These are phyloP conservation scores for Spisula subtruncata DNA, from an alignment of 2,888 invertebrate species.

Conservation along the genomic window DNA sequence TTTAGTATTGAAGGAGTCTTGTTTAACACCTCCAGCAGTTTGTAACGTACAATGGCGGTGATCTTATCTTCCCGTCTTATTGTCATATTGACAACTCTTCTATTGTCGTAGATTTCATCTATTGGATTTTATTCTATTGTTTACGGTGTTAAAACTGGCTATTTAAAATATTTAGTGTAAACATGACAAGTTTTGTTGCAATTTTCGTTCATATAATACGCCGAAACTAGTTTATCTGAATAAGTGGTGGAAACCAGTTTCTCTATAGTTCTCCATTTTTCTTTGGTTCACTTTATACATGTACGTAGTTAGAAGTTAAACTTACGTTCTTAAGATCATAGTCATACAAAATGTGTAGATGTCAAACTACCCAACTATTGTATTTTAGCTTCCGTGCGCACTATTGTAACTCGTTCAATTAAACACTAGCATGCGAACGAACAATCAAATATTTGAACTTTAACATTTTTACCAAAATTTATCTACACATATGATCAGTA, in stretches of 20 bases:
- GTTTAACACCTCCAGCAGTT: not conserved
- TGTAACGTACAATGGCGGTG: not conserved
- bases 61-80: not conserved
- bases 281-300: not conserved
- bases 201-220: not conserved
- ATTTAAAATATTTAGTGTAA: conserved; percentile 11
- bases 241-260: not conserved
- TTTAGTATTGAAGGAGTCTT: not conserved
- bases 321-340: not conserved
- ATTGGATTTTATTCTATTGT: conserved; percentile 6
- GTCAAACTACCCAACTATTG: not conserved
- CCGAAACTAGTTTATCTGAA: not conserved
- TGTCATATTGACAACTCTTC: not conserved
- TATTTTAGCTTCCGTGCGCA: not conserved
- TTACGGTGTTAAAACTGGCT: not conserved
- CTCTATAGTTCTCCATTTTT: not conserved
- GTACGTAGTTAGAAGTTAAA: too few relatives aligned
- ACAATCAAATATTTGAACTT: not conserved
- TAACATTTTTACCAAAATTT: not conserved
- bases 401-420: not conserved
- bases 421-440: not conserved
- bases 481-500: not conserved
- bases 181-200: conserved; percentile 13
- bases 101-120: not conserved
- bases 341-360: not conserved